phyloP scores from a whole-genome alignment of 2,888 invertebrate species.

The Morpho achilles region DNA sequence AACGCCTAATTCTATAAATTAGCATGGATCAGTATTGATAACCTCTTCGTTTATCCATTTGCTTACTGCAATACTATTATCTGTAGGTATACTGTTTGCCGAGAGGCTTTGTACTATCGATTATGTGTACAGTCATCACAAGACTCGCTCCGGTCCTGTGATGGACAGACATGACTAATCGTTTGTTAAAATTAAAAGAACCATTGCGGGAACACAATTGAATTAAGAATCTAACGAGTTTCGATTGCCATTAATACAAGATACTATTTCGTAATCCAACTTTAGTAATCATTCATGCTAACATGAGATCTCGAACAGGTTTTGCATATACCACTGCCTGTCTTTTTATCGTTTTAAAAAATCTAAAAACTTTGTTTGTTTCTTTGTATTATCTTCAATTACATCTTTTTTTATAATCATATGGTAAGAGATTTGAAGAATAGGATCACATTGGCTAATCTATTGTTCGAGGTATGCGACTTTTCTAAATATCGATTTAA shows the following conservation, averaged over 20 bases:
- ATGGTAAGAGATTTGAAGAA: no score
- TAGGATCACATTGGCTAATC: no score
- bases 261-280: conserved; percentile 11
- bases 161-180: conserved; percentile 24
- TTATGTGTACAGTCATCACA: neutral
- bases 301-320: neutral
- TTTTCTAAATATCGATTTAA: no score
- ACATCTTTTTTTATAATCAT: no score
- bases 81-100: neutral
- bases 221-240: conserved; percentile 14
- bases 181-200: conserved; percentile 21
- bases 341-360: no score
- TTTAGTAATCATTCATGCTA: conserved; percentile 3
- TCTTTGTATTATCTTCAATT: no score
- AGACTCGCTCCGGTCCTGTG: neutral
- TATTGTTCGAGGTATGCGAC: no score
- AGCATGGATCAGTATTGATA: neutral
- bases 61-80: neutral
- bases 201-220: conserved; percentile 20
- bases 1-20: no score
- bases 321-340: no score
- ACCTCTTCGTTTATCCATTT: neutral
- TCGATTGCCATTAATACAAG: conserved; percentile 14
- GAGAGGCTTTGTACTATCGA: neutral
- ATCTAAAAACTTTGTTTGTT: no score